These are phyloP conservation scores for Gari tellinella DNA, from an alignment of 2,888 invertebrate genomes.

Conservation along the genomic window DNA sequence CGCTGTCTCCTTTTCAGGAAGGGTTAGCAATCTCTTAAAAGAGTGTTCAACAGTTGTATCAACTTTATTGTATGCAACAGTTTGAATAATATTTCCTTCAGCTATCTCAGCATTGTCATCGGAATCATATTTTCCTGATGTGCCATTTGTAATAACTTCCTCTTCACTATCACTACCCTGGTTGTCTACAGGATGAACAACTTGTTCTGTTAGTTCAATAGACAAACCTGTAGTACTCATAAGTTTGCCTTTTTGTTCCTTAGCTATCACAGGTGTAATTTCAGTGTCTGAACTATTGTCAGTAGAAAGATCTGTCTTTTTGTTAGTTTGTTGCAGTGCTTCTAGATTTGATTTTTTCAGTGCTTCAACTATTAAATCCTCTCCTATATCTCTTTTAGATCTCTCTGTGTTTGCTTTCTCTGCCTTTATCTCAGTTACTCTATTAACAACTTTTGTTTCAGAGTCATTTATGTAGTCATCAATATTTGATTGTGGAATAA, in stretches of 20 bases:
- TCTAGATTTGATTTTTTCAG: conserved; percentile 23
- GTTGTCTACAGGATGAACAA: not conserved
- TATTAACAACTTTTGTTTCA: conserved; percentile 25
- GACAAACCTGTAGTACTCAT: conserved; percentile 3
- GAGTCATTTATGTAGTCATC: conserved; percentile 39
- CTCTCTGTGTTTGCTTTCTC: conserved; percentile 20
- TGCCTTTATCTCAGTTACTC: conserved; percentile 44
- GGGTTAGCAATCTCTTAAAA: conserved; percentile 45
- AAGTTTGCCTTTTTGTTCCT: conserved; percentile 33
- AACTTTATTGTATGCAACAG: not conserved
- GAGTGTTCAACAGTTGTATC: conserved; percentile 20
- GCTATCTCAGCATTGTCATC: conserved; percentile 18
- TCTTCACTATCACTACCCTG: conserved; percentile 43
- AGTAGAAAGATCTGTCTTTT: conserved; percentile 20
- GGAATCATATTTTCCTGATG: not conserved
- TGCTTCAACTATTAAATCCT: conserved; percentile 27
- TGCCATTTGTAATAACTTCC: conserved; percentile 14
- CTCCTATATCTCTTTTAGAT: not conserved
- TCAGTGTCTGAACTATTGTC: conserved; percentile 41
- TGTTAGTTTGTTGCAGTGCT: conserved; percentile 15
- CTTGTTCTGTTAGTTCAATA: conserved; percentile 39
- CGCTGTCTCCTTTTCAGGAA: conserved; percentile 29
- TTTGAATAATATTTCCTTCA: conserved; percentile 29
- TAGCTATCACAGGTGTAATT: conserved; percentile 44
- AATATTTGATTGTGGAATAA: conserved; percentile 33